Percentiles rank a stretch among this genome's conserved stretches.
Conservation (phyloP, 2,888 invertebrate genomes). For the Thecophora atra region DNA sequence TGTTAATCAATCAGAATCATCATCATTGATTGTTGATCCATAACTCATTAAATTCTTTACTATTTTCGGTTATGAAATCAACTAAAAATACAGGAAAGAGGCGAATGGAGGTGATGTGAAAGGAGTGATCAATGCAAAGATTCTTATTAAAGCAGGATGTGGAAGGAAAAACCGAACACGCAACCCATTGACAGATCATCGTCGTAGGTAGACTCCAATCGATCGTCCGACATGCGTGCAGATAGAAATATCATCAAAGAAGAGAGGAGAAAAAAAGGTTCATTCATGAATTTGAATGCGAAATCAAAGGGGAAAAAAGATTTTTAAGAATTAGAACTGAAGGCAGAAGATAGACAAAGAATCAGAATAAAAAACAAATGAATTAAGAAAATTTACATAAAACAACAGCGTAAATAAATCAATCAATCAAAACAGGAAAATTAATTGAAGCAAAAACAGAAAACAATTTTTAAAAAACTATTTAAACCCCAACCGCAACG, state of each 20-base stretch:
- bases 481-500: neutral
- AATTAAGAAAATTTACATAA: neutral
- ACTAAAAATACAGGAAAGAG: no score
- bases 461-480: no score
- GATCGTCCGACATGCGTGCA: neutral
- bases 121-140: no score
- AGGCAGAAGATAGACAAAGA: neutral
- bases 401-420: no score
- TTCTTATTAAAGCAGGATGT: neutral
- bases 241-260: no score
- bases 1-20: no score
- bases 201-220: neutral
- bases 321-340: no score
- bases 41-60: no score
- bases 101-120: no score
- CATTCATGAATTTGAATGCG: conserved; percentile 11
- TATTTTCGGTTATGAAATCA: no score
- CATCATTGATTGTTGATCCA: no score
- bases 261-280: neutral
- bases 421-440: neutral
- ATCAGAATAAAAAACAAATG: conserved; percentile 6
- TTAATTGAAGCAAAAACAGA: no score
- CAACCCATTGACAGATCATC: neutral
- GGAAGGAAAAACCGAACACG: neutral
- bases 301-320: neutral